Evolutionary conservation across 1,140 invertebrate genomes (phyloP).

Genomic region (Macrocentrus cingulum): DNA sequence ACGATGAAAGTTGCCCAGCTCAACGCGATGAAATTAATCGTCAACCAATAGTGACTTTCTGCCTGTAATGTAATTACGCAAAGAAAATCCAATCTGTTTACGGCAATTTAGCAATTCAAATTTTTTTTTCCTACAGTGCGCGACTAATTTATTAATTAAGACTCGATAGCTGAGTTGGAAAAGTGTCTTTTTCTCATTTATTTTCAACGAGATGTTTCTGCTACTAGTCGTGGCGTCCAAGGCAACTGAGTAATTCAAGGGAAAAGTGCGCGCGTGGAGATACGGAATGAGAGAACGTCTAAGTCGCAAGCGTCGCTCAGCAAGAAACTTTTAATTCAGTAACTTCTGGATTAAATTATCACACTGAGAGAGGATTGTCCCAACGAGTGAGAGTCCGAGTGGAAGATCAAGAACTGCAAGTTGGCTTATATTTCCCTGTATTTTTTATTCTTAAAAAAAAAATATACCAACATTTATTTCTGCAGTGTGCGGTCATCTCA

Average conservation of each 20-base stretch:
- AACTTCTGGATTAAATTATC: constrained; percentile 56
- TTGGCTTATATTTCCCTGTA: constrained; percentile 17
- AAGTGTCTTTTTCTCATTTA: too few relatives aligned
- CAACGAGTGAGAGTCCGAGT: too few relatives aligned
- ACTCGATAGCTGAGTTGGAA: background rate
- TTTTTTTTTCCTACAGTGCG: constrained; percentile 29
- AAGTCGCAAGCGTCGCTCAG: constrained; percentile 40
- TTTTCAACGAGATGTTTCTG: too few relatives aligned
- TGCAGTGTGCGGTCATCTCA: too few relatives aligned
- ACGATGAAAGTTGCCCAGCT: too few relatives aligned
- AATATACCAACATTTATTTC: too few relatives aligned
- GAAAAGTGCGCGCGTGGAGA: background rate
- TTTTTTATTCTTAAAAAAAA: too few relatives aligned
- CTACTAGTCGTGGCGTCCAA: too few relatives aligned
- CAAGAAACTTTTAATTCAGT: constrained; percentile 55
- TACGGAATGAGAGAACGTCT: constrained; percentile 22
- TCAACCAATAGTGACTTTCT: too few relatives aligned
- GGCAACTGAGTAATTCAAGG: background rate
- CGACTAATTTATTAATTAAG: constrained; percentile 44
- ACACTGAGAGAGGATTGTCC: constrained; percentile 49
- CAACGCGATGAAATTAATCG: too few relatives aligned
- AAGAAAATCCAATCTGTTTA: constrained; percentile 34
- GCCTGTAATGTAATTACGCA: background rate
- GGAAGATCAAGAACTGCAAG: constrained; percentile 51
- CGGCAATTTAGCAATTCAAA: constrained; percentile 44